Conservation (phyloP, 2,888 invertebrate species). For the Altica lythri region DNA sequence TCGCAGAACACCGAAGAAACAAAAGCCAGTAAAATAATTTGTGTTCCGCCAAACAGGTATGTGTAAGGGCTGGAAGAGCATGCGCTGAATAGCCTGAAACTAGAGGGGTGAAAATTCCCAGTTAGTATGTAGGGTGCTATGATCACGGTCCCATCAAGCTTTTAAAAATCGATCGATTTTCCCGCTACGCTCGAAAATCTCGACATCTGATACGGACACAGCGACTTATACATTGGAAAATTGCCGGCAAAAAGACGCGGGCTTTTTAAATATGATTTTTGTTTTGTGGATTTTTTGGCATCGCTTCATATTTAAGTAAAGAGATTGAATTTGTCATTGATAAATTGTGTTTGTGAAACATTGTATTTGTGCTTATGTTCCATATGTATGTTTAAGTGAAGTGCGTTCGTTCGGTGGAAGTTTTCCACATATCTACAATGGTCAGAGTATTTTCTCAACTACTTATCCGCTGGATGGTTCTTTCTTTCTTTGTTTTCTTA, state of each 20-base stretch:
- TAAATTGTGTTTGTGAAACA: slow-evolving; percentile 12
- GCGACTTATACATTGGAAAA: not conserved
- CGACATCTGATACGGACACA: not conserved
- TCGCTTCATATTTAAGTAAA: too few relatives aligned
- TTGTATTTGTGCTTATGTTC: slow-evolving; percentile 13
- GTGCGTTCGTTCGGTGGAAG: slow-evolving; percentile 24
- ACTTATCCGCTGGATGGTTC: slow-evolving; percentile 31
- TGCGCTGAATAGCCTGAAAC: slow-evolving; percentile 44
- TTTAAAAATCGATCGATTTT: slow-evolving; percentile 45
- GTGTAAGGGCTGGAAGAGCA: slow-evolving; percentile 44
- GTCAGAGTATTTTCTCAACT: slow-evolving; percentile 26
- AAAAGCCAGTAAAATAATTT: slow-evolving; percentile 39
- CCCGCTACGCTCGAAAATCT: slow-evolving; percentile 10
- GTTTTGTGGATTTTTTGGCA: not conserved
- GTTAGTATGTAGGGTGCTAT: slow-evolving; percentile 52
- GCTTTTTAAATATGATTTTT: not conserved
- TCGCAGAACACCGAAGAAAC: slow-evolving; percentile 30
- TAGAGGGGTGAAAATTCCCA: slow-evolving; percentile 50
- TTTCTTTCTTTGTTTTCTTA: slow-evolving; percentile 36
- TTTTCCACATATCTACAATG: slow-evolving; percentile 21
- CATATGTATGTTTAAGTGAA: slow-evolving; percentile 28
- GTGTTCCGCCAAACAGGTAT: slow-evolving; percentile 43
- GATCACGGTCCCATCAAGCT: slow-evolving; percentile 46
- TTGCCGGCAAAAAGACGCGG: not conserved
- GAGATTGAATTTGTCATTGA: slow-evolving; percentile 1